A percentile compares a stretch with the other conserved stretches of the same genome.
Conservation (phyloP, 2,113 vertebrate species). For the Eubucco bourcierii region DNA sequence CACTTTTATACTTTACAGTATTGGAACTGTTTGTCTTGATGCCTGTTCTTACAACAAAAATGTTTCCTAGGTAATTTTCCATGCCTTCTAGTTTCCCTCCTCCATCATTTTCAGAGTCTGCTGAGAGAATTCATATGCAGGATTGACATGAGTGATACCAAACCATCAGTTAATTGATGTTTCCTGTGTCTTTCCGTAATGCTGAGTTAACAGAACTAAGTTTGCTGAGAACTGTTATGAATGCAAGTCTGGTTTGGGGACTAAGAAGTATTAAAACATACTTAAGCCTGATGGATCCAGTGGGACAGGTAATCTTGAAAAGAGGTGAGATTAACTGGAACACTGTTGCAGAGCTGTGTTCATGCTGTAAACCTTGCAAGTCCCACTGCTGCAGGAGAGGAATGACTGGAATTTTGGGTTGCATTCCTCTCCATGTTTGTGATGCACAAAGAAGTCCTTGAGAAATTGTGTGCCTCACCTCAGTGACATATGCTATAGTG, state of each 20-base stretch:
- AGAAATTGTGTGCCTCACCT: background rate
- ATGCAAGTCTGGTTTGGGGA: background rate
- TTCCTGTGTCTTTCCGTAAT: background rate
- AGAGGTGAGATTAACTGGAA: background rate
- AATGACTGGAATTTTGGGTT: background rate
- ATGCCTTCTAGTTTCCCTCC: background rate
- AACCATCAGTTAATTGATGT: background rate
- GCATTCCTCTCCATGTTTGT: background rate
- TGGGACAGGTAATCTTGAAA: background rate
- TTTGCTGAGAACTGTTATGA: background rate
- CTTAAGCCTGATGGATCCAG: background rate
- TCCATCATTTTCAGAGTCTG: background rate
- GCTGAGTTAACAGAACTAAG: background rate
- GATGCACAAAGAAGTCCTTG: background rate
- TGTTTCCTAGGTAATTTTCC: background rate
- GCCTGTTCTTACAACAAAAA: too few relatives aligned
- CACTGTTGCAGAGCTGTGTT: background rate
- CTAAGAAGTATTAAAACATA: background rate
- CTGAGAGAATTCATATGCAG: background rate
- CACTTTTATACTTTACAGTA: background rate
- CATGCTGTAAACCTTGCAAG: background rate
- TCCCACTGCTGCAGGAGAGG: background rate
- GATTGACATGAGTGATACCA: background rate
- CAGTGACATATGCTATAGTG: background rate
- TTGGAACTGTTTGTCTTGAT: background rate